Evolutionary conservation across 2,113 vertebrate genomes (phyloP).

Genomic region (Egretta garzetta): DNA sequence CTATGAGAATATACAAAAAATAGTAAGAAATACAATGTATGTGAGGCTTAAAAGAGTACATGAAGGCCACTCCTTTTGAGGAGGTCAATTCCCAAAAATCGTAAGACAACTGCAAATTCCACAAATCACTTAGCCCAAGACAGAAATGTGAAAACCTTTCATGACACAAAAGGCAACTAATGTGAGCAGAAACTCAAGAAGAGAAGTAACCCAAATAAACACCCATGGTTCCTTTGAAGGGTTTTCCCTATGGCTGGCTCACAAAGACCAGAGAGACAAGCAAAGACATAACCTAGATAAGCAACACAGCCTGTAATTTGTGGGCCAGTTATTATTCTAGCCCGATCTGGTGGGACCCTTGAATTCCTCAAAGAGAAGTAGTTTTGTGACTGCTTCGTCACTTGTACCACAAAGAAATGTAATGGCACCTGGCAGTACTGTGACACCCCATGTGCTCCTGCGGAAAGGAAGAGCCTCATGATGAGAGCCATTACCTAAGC

Average conservation of each 20-base stretch:
- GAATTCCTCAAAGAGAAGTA: not conserved
- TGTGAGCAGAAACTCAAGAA: not conserved
- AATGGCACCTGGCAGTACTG: fast-evolving
- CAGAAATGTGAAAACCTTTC: not conserved
- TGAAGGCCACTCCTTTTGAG: not conserved
- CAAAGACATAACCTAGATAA: not conserved
- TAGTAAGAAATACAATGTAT: not conserved
- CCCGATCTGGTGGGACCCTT: not conserved
- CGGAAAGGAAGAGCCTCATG: not conserved
- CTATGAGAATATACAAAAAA: not conserved
- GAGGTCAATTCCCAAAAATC: not conserved
- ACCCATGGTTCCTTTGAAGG: not conserved
- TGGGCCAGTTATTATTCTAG: not conserved
- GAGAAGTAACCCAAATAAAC: not conserved
- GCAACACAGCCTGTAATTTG: not conserved
- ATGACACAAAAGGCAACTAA: not conserved
- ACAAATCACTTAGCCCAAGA: not conserved
- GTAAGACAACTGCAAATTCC: not conserved
- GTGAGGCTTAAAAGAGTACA: not conserved
- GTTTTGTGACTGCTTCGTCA: not conserved
- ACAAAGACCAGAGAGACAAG: not conserved
- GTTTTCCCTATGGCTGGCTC: not conserved
- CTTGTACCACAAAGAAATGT: not conserved
- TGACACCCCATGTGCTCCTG: not conserved
- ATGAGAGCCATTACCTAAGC: not conserved